A percentile compares a stretch with the other conserved stretches of the same genome.
These are phyloP conservation scores for Botia kubotai DNA, from an alignment of 2,797 vertebrate genomes.

Conservation along the genomic window DNA sequence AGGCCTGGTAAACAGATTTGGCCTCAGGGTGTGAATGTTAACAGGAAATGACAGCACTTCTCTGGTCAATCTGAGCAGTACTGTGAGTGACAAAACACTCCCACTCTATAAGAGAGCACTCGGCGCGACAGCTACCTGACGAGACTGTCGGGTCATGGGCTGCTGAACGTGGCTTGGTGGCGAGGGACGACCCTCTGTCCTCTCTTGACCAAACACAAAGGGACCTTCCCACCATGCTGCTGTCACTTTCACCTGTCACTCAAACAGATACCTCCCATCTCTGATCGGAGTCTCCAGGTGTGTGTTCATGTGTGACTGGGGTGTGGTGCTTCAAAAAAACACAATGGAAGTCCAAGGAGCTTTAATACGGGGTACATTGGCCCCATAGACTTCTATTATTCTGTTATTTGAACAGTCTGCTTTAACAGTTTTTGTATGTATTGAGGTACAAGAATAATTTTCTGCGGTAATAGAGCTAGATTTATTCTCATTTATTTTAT, in stretches of 20 bases:
- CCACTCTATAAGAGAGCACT: slow-evolving; percentile 10
- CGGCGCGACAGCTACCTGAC: slow-evolving; percentile 55
- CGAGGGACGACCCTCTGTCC: slow-evolving; percentile 22
- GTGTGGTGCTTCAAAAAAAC: slow-evolving; percentile 17
- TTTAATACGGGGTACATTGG: not conserved
- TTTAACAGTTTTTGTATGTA: not conserved
- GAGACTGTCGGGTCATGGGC: slow-evolving; percentile 59
- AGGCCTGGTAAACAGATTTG: not conserved
- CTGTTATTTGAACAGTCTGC: too few species aligned
- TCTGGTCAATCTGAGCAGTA: not conserved
- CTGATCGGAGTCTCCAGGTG: slow-evolving; percentile 37
- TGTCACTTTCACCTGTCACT: slow-evolving; percentile 79
- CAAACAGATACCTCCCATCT: slow-evolving; percentile 57
- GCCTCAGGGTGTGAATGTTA: slow-evolving; percentile 26
- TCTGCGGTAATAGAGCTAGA: too few species aligned
- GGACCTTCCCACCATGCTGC: slow-evolving; percentile 62
- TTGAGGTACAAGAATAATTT: too few species aligned
- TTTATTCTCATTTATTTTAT: too few species aligned
- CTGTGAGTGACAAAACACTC: slow-evolving; percentile 16
- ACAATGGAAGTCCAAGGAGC: not conserved
- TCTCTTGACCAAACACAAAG: slow-evolving; percentile 74
- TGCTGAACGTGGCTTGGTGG: slow-evolving; percentile 50
- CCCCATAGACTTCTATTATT: too few species aligned
- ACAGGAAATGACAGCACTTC: slow-evolving; percentile 20
- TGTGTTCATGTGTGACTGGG: slow-evolving; percentile 47